These are phyloP conservation scores for Lepisosteus oculatus DNA, from an alignment of 2,113 vertebrate species.

Conservation along the genomic window DNA sequence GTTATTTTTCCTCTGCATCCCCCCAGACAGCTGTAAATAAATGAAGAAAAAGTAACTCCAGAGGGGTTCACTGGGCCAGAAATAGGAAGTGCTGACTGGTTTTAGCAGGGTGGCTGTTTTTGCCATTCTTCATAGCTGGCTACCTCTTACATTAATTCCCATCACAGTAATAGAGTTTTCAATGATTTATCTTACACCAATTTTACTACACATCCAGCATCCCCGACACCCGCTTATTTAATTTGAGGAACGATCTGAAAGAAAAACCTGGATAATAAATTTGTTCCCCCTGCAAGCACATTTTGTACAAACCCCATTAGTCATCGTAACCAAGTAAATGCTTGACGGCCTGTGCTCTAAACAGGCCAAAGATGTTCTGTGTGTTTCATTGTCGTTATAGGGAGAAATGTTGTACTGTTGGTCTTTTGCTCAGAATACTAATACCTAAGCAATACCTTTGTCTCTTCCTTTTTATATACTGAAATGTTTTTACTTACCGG, in stretches of 20 bases:
- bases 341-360: conserved; percentile 2
- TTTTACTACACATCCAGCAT: conserved; percentile 46
- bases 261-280: conserved; percentile 59
- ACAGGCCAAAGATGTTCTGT: background rate
- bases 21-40: conserved; percentile 60
- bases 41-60: conserved; percentile 60
- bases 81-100: conserved; percentile 50
- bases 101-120: conserved; percentile 35
- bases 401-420: no score
- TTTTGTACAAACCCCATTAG: conserved; percentile 40
- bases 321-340: conserved; percentile 35
- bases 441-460: no score
- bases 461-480: no score
- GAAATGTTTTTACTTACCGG: no score
- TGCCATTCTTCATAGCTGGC: conserved; percentile 50
- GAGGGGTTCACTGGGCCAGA: conserved; percentile 32
- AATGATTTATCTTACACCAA: conserved; percentile 62
- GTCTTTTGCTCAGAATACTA: no score
- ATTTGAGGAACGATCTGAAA: conserved; percentile 61
- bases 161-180: conserved; percentile 58
- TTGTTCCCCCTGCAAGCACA: conserved; percentile 50
- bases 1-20: conserved; percentile 42
- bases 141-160: conserved; percentile 56
- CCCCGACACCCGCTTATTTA: conserved; percentile 56
- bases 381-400: background rate